Evolutionary conservation across 1,140 invertebrate species (phyloP), one percentile per base, ranked within the genome.

Genomic region (Temnothorax nylanderi): DNA sequence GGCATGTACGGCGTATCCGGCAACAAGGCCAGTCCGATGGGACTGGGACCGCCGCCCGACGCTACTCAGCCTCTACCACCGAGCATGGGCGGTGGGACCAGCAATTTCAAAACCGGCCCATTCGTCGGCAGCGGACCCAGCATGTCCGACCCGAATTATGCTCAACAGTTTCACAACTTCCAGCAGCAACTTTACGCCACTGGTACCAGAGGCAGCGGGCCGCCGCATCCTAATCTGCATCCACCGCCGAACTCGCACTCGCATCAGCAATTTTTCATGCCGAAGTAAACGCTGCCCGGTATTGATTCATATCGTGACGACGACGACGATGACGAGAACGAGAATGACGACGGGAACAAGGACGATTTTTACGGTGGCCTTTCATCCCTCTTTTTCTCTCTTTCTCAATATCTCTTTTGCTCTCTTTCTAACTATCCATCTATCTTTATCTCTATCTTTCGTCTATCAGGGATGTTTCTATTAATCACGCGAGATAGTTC

Each of bases 131-230:
- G 98, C 72, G 97, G 98, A 16, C 98, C 98, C 3, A 98, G 97
- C 18, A 98, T 98, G 76, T 97, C 97, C 65, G 98, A 99, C 96
- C 98, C 98, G 16, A 98, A 98, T 93, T 99, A 99, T 95, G 98
- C 98, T 91, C 98, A 98, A 94, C 98, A 99, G 96, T 99, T 98
- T 96, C 98, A 99, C 94, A 98, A 99, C 95, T 99, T 99, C 96
- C 98, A 99, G 93, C 98, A 99, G 93, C 98, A 99, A 94, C 95
- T 99, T 78, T 99, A 99, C 95, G 98, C 98, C 37, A 99, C 98
- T 11, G 98, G 98, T 84, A 98, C 97, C 32, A 96, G 98, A 87
- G 97, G 96, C 58, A 95, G 94, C 60, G 95, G 94, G 16, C 94
- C 93, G 54, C 92, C 93, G 16, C 94, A 95, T 89, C 94, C 94